Percentiles rank a stretch among this genome's conserved stretches.
These are phyloP conservation scores for Seriola aureovittata DNA, from an alignment of 2,113 vertebrate genomes.

Conservation along the genomic window DNA sequence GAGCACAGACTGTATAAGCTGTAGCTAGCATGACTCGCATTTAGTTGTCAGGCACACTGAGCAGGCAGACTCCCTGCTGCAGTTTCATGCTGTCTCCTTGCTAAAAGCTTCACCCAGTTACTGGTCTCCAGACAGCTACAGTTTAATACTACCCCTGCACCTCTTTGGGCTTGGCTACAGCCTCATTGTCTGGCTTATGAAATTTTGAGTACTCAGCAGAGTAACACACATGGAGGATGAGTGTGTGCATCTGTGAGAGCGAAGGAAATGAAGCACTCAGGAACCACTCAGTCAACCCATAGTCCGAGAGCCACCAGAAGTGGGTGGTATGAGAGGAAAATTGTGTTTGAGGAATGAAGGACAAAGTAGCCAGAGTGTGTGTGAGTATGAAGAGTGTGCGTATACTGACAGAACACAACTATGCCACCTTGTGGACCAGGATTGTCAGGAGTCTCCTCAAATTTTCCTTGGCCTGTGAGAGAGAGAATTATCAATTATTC, in stretches of 20 bases:
- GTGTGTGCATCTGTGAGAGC: conserved; percentile 52
- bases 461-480: conserved; percentile 26
- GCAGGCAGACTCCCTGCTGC: conserved; percentile 27
- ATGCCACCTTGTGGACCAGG: conserved; percentile 73
- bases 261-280: conserved; percentile 77
- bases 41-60: conserved; percentile 18
- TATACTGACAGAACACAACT: conserved; percentile 43
- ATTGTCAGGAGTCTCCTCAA: conserved; percentile 21
- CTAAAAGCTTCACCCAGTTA: conserved; percentile 70
- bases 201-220: conserved; percentile 70
- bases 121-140: conserved; percentile 60
- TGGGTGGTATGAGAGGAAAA: conserved; percentile 72
- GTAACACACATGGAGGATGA: conserved; percentile 43
- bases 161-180: conserved; percentile 41
- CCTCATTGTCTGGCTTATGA: conserved; percentile 69
- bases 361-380: conserved; percentile 48
- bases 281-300: conserved; percentile 74
- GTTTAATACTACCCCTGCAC: conserved; percentile 22
- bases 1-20: conserved; percentile 1
- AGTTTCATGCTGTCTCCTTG: conserved; percentile 46
- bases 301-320: conserved; percentile 69
- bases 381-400: conserved; percentile 21
- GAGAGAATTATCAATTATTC: conserved; percentile 14
- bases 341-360: conserved; percentile 66
- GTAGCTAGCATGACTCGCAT: conserved; percentile 44